Base-by-base conservation (phyloP, 2,888 invertebrate genomes). In the Chalcosyrphus nemorum region DNA sequence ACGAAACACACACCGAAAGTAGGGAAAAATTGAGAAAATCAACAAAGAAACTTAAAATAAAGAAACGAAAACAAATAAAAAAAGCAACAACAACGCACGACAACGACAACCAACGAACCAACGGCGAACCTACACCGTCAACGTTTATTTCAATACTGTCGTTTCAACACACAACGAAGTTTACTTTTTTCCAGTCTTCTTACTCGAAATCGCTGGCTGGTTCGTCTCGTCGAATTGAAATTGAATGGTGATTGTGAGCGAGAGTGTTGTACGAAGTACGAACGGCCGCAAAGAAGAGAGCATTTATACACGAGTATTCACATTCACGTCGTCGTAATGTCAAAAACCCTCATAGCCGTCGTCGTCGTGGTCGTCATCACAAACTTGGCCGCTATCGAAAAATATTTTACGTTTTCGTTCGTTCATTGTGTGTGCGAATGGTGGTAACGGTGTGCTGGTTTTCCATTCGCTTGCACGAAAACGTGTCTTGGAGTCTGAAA, bases 351-450 rank as follows among this genome's bases (percentile, higher is more conserved):
- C 74, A 81, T 45, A 72, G 54, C n/a, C 63, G 52, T 66, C 24
- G 54, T 61, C 68, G 56, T 65, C 57, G 57, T 50, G 76, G 35
- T 76, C 68, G 59, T 52, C 81, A 52, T 68, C 77, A 38, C 45
- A 43, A 57, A 57, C 74, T 61, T 63, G 11, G 74, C 32, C 59
- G 68, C 41, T 52, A 96, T 90, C 96, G 96, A 0, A 97, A n/a
- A n/a, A n/a, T n/a, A 97, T 38, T 32, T 7, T n/a, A n/a, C n/a
- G n/a, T n/a, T n/a, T n/a, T n/a, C n/a, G n/a, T n/a, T 52, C 27
- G 38, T 66, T 71, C 57, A 54, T 47, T 52, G 77, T 68, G 80
- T 50, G 80, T 50, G 72, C 27, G 70, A 38, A n/a, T n/a, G n/a
- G n/a, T n/a, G n/a, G n/a, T 27, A 4, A 13, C 38, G 45, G 41